Evolutionary conservation across 2,888 invertebrate species (phyloP).

Genomic region (Cryptosula pallasiana): DNA sequence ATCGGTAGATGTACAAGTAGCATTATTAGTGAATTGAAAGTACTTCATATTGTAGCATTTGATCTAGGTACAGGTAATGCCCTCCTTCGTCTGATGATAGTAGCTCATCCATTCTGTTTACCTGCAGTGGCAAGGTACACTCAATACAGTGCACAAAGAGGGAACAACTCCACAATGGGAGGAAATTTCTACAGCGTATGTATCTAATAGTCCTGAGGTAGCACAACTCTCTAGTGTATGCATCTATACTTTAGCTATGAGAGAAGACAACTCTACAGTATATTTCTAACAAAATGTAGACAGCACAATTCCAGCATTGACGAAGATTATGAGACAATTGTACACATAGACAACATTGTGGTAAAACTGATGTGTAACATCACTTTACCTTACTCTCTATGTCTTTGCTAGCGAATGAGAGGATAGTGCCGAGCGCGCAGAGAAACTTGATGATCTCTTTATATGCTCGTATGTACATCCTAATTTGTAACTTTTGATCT

Average conservation of each 20-base stretch:
- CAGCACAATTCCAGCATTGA: too few species aligned
- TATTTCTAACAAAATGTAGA: too few species aligned
- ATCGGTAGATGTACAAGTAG: neutral
- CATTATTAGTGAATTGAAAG: neutral
- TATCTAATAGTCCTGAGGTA: too few species aligned
- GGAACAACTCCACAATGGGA: too few species aligned
- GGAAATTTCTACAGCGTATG: too few species aligned
- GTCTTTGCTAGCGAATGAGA: slow-evolving; percentile 17
- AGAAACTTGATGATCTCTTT: slow-evolving; percentile 13
- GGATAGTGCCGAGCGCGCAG: neutral
- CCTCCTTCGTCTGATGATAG: neutral
- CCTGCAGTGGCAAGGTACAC: neutral
- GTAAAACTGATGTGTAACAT: too few species aligned
- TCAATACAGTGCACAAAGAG: too few species aligned
- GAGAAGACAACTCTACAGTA: too few species aligned
- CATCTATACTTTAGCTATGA: too few species aligned
- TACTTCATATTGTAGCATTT: slow-evolving; percentile 9
- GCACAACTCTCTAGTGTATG: too few species aligned
- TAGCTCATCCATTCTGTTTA: slow-evolving; percentile 14
- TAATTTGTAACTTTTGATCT: neutral
- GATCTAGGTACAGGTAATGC: slow-evolving; percentile 5
- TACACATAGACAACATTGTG: too few species aligned
- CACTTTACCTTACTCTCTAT: slow-evolving; percentile 12
- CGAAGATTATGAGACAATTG: too few species aligned
- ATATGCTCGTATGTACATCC: neutral